phyloP scores from a whole-genome alignment of 1,140 invertebrate genomes.

The Maniola jurtina region DNA sequence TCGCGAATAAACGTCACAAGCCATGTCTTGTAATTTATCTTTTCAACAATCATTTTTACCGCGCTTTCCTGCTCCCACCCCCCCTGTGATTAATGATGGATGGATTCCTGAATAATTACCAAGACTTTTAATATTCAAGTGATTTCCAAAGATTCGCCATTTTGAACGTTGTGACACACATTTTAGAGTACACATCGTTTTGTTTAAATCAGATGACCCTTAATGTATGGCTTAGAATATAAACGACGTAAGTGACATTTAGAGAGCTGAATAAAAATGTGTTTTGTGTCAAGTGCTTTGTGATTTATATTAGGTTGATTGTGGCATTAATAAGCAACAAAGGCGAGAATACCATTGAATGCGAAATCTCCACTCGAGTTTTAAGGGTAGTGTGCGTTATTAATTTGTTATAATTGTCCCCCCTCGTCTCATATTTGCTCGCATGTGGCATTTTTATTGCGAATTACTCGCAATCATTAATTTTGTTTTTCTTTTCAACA shows the following conservation, averaged over 20 bases:
- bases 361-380: slow-evolving; percentile 76
- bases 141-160: slow-evolving; percentile 45
- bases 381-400: slow-evolving; percentile 75
- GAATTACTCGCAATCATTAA: slow-evolving; percentile 77
- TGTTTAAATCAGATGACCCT: slow-evolving; percentile 63
- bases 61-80: slow-evolving; percentile 61
- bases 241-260: slow-evolving; percentile 39
- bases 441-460: slow-evolving; percentile 79
- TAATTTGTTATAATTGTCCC: slow-evolving; percentile 78
- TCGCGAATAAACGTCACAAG: slow-evolving; percentile 64
- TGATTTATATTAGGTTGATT: slow-evolving; percentile 31
- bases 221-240: slow-evolving; percentile 36
- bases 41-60: slow-evolving; percentile 76
- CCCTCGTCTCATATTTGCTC: slow-evolving; percentile 62
- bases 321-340: slow-evolving; percentile 51
- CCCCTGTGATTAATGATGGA: slow-evolving; percentile 77
- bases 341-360: slow-evolving; percentile 68
- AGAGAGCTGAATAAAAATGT: slow-evolving; percentile 25
- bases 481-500: slow-evolving; percentile 72
- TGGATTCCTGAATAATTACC: slow-evolving; percentile 79
- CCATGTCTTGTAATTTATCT: slow-evolving; percentile 74
- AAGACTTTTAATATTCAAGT: slow-evolving; percentile 79
- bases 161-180: slow-evolving; percentile 34
- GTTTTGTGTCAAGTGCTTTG: slow-evolving; percentile 9
- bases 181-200: slow-evolving; percentile 48